phyloP scores from a whole-genome alignment of 2,888 invertebrate genomes.

The Dicyrtomina minuta region DNA sequence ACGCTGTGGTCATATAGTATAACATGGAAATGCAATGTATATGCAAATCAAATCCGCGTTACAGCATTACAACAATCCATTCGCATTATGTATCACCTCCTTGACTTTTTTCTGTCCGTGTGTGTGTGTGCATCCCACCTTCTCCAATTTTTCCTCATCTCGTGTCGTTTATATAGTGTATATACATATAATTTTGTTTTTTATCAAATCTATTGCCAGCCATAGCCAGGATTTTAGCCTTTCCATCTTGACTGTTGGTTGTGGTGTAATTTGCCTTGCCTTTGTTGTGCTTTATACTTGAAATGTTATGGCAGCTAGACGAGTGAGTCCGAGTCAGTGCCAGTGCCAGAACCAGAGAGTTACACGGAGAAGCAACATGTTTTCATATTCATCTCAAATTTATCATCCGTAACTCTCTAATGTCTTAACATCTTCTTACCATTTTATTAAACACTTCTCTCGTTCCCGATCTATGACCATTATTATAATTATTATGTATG shows the following conservation, averaged over 20 bases:
- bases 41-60: background rate
- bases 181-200: background rate
- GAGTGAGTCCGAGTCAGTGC: no score
- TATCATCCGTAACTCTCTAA: constrained; percentile 14
- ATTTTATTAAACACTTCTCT: constrained; percentile 33
- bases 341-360: no score
- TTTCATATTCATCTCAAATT: background rate
- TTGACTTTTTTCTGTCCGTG: background rate
- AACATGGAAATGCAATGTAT: background rate
- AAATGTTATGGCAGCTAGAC: no score
- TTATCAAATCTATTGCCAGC: background rate
- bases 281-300: no score
- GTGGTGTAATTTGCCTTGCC: background rate
- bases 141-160: background rate
- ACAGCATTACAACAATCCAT: background rate
- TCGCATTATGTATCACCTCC: background rate
- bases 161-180: background rate
- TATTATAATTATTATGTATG: constrained; percentile 1
- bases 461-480: background rate
- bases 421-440: constrained; percentile 28
- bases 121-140: background rate
- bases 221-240: no score
- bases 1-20: background rate
- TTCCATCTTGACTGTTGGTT: background rate
- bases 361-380: background rate